Evolutionary conservation across 2,888 invertebrate genomes (phyloP), one percentile per base, ranked within the genome.

Genomic region (Lasius fuliginosus): DNA sequence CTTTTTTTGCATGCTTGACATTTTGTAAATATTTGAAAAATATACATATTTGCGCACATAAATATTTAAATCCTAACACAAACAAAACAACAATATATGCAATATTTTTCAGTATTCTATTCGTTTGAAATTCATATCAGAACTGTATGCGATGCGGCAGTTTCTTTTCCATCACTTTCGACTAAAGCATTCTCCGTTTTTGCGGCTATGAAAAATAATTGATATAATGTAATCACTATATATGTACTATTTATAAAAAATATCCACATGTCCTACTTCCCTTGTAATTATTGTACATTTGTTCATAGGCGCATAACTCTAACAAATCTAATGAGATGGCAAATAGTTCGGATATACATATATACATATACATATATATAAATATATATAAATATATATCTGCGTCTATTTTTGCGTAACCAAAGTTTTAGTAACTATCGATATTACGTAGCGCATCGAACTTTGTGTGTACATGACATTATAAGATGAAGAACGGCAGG

Each of bases 341-440:
- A 81, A 82, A 83, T 84, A 88, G 62, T 84, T 62, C 69, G 62
- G 60, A 49, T 83, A 82, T 85, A 82, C 56, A 67, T 73, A 65
- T 73, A 65, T 74, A 75, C 12, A 67, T 49, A 68, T 53, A 30
- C 3, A 15, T 64, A 58, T 60, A 69, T 67, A 68, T 42, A 56
- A n/a, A 49, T 58, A 71, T 36, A 79, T 60, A 79, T 58, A 69
- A 23, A 69, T 60, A 79, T 73, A 73, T 46, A 79, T 71, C 82
- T 65, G 85, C 93, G 92, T 94, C 93, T 94, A 94, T 94, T 94
- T 94, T 94, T 94, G 92, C 94, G 93, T 94, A 94, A 94, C 94
- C 94, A 94, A 94, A 94, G 94, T 93, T 93, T 93, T 92, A 93
- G 92, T 91, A 89, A 90, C 64, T 76, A 85, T 75, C 82, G 86